These are phyloP conservation scores for Lateolabrax maculatus DNA, from an alignment of 2,797 vertebrate species.

Conservation along the genomic window DNA sequence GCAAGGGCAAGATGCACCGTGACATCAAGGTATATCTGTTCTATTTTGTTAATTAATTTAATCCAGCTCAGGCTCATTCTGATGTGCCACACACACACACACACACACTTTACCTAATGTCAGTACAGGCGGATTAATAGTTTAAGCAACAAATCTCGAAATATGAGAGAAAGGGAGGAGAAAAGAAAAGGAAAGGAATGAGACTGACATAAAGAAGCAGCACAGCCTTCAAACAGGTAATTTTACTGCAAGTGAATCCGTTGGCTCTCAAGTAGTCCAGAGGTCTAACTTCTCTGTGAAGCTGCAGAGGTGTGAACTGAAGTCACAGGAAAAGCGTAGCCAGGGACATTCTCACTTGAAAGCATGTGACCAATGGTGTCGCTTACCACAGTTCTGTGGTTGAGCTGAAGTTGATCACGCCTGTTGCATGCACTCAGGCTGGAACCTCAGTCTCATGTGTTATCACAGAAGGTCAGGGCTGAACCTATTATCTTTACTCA, in stretches of 20 bases:
- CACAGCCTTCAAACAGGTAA: background rate
- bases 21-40: conserved; percentile 93
- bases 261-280: background rate
- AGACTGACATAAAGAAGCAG: background rate
- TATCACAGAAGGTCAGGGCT: conserved; percentile 76
- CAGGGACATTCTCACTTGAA: background rate
- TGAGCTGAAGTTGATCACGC: conserved; percentile 8
- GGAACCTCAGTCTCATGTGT: conserved; percentile 51
- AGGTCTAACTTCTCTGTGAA: background rate
- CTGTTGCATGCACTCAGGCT: conserved; percentile 16
- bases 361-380: conserved; percentile 41
- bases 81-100: background rate
- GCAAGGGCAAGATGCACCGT: conserved; percentile 97
- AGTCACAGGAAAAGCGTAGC: conserved; percentile 25
- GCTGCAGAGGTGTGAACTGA: conserved; percentile 35
- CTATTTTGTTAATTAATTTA: background rate
- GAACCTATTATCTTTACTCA: conserved; percentile 76
- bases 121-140: background rate
- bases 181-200: background rate
- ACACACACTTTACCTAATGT: background rate
- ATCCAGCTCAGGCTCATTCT: background rate
- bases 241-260: background rate
- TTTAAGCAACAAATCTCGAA: background rate
- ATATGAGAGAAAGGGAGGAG: background rate
- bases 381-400: conserved; percentile 26